Evolutionary conservation across 1,140 invertebrate species (phyloP).

Genomic region (Nilaparvata lugens): DNA sequence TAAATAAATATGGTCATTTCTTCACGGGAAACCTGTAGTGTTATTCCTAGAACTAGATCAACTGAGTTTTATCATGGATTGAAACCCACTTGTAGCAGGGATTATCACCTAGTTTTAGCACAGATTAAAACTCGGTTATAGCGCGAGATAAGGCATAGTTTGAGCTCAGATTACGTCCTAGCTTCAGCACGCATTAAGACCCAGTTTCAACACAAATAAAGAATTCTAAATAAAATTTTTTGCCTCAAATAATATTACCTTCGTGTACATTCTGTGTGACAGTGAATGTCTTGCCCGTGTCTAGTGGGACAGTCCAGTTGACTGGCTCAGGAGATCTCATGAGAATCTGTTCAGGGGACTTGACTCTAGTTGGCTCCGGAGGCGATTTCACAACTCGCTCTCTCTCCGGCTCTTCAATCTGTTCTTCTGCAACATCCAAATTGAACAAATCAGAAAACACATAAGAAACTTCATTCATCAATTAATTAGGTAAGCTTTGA

Average conservation of each 20-base stretch:
- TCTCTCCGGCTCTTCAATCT: conserved; percentile 46
- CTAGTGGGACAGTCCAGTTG: conserved; percentile 88
- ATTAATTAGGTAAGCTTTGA: not conserved
- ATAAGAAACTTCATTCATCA: not conserved
- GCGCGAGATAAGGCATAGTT: no score
- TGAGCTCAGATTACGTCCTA: no score
- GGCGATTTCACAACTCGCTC: conserved; percentile 78
- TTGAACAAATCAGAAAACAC: not conserved
- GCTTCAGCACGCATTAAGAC: no score
- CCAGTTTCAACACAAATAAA: no score
- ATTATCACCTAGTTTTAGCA: no score
- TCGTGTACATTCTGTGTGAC: conserved; percentile 84
- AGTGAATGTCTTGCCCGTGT: conserved; percentile 86
- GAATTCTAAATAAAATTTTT: no score
- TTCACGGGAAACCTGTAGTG: no score
- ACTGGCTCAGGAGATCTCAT: conserved; percentile 85
- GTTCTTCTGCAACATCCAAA: conserved; percentile 30
- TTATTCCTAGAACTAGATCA: no score
- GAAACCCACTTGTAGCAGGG: no score
- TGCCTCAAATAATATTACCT: conserved; percentile 43
- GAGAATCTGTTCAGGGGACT: conserved; percentile 85
- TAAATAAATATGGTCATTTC: no score
- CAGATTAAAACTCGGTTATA: no score
- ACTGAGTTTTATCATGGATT: no score
- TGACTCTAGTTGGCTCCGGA: conserved; percentile 81